These are phyloP conservation scores for Microcebus griseorufus DNA, from an alignment of 2,113 vertebrate species.

Conservation along the genomic window DNA sequence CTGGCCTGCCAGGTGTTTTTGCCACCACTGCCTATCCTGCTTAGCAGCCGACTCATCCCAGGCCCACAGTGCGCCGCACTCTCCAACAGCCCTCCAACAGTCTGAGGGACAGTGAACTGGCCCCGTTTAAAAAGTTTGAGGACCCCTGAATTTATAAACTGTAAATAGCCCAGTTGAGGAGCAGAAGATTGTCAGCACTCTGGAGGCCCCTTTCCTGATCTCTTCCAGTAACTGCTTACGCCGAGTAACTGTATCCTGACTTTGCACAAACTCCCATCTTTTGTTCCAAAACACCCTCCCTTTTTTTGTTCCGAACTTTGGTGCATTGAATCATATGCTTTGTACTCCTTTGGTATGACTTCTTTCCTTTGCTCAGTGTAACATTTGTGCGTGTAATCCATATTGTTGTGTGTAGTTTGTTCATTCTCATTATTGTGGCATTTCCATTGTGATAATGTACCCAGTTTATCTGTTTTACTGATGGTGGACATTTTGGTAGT, in stretches of 20 bases:
- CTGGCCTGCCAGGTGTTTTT: too few relatives aligned
- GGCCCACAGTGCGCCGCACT: too few relatives aligned
- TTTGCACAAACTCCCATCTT: not conserved
- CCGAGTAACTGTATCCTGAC: not conserved
- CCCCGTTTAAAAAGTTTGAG: too few relatives aligned
- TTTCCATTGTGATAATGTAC: not conserved
- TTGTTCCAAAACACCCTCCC: too few relatives aligned
- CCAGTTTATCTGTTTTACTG: not conserved
- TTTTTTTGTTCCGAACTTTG: not conserved
- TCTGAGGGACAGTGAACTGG: too few relatives aligned
- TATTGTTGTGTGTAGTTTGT: accelerated
- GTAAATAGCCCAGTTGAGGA: not conserved
- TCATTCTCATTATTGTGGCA: not conserved
- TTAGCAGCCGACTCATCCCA: too few relatives aligned
- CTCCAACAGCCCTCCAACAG: too few relatives aligned
- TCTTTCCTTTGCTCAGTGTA: not conserved
- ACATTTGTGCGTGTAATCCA: not conserved
- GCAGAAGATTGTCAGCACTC: not conserved
- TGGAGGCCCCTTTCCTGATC: not conserved
- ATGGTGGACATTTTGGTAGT: too few relatives aligned
- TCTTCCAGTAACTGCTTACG: not conserved
- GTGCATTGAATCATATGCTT: accelerated
- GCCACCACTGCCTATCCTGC: too few relatives aligned
- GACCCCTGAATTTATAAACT: too few relatives aligned
- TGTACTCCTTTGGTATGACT: accelerated